Base-by-base conservation (phyloP, 1,140 invertebrate species). In the Chironomus striatipennis region DNA sequence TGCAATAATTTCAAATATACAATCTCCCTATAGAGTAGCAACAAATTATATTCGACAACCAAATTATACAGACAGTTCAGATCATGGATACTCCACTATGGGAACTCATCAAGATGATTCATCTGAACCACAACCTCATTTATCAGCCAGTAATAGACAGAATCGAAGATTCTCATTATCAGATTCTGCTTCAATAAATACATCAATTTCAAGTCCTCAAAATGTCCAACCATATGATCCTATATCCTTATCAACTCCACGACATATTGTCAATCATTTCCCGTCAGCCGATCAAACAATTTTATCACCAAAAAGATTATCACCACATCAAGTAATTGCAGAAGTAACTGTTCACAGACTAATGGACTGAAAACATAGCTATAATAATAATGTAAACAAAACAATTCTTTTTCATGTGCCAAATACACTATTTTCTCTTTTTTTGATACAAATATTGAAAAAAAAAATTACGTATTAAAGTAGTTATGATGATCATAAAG, bases 1-100 rank as follows among this genome's bases (percentile, higher is more conserved):
- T 73, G 67, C 67, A 9, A 74, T 74, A 72, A 81, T 81, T 75
- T 76, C 81, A 15, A 80, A 82, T 75, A 77, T 81, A 9, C 79
- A 77, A 76, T 96, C 93, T 1, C 95, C 95, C 0, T 97, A 97
- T 80, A 88, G 93, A 70, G 90, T 96, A 65, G 90, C 93, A 12
- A 92, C 93, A 2, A 86, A 85, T 64, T 95, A 96, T 79, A 86
- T 34, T 34, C 24, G 92, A 43, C 85, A 93, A 12, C 90, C 92
- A 20, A 89, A 90, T 17, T 94, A 95, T 77, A 70, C 65, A 20
- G 65, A 70, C 18, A 20, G 17, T 10, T 95, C 93, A 42, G 95
- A 97, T 84, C 93, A 96, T 81, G 95, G 95, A 2, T 97, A 97
- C 81, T 96, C 93, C 17, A 97, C 95, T 0, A 97, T 97, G 94